Base-by-base conservation (phyloP, 2,113 vertebrate genomes). In the Hiodon tergisus region DNA sequence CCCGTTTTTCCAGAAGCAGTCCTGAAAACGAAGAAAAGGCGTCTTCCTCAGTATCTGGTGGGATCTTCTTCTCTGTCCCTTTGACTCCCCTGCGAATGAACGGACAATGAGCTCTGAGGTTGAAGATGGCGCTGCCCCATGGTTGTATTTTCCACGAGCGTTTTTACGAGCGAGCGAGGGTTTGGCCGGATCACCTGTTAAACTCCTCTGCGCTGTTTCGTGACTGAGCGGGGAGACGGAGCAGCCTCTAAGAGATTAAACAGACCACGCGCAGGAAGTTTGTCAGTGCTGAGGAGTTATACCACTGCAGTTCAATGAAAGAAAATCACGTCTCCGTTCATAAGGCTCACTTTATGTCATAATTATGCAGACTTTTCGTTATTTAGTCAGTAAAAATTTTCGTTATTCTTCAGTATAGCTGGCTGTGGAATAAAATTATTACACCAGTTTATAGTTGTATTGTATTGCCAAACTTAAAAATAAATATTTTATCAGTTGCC, bases 181-280 rank as follows among this genome's bases (percentile, higher is more conserved):
- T 31, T 31, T 31, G 31, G 31, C 31, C 31, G 31, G 31, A 31
- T 31, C 2, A 31, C 31, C 31, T 31, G 31, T 31, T 31, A 31
- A 31, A 31, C 31, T 31, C 31, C 50, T 51, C 13, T 31, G 31
- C 50, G 8, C 65, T 55, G 55, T 67, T 47, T 16, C 60, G 57
- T 71, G 2, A 7, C n/a, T 67, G 51, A 74, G 71, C 76, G 71
- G 60, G 9, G 13, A 69, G 31, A 8, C 0, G 51, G 73, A 75
- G 66, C 69, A 70, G 69, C 52, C 71, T 79, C 60, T 70, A 8
- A 70, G 54, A 48, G 51, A 77, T 66, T 65, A 74, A 76, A 62
- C 74, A 74, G 70, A 79, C 60, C 47, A 70, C 76, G 66, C 53
- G 81, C 80, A 79, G 80, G 79, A 81, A 80, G 57, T 78, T 50